These are phyloP conservation scores for Amblyraja radiata DNA, from an alignment of 2,797 vertebrate species.

Conservation along the genomic window DNA sequence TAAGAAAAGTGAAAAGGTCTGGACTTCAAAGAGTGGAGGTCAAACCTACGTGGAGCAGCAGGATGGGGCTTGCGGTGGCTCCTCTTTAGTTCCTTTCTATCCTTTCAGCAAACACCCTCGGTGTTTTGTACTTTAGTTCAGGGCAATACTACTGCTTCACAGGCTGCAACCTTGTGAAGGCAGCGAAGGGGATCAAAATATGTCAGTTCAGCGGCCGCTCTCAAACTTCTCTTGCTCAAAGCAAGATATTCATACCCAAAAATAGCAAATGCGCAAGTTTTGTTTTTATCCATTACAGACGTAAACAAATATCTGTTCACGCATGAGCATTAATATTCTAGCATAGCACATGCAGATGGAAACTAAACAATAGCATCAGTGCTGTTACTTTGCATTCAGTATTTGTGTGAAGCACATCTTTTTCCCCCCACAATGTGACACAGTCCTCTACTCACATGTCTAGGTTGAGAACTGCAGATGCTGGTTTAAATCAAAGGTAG, in stretches of 20 bases:
- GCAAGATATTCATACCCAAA: constrained; percentile 12
- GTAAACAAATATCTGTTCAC: background rate
- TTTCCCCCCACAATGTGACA: background rate
- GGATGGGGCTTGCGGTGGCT: constrained; percentile 26
- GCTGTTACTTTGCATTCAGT: background rate
- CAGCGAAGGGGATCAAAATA: constrained; percentile 16
- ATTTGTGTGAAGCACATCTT: background rate
- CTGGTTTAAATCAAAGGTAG: no score
- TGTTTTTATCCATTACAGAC: background rate
- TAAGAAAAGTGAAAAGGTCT: constrained; percentile 37
- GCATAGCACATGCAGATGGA: background rate
- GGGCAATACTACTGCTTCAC: constrained; percentile 20
- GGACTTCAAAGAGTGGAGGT: constrained; percentile 14
- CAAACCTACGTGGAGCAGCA: constrained; percentile 22
- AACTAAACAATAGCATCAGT: background rate
- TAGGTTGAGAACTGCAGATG: no score
- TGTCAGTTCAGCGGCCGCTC: background rate
- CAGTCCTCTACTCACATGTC: background rate
- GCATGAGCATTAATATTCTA: constrained; percentile 26
- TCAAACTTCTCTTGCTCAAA: constrained; percentile 20
- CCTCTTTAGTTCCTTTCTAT: constrained; percentile 36
- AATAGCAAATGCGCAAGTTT: background rate
- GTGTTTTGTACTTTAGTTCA: constrained; percentile 32
- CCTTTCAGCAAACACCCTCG: constrained; percentile 33
- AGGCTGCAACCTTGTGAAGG: background rate